phyloP scores from a whole-genome alignment of 2,113 vertebrate species.

The Corythaeola cristata region DNA sequence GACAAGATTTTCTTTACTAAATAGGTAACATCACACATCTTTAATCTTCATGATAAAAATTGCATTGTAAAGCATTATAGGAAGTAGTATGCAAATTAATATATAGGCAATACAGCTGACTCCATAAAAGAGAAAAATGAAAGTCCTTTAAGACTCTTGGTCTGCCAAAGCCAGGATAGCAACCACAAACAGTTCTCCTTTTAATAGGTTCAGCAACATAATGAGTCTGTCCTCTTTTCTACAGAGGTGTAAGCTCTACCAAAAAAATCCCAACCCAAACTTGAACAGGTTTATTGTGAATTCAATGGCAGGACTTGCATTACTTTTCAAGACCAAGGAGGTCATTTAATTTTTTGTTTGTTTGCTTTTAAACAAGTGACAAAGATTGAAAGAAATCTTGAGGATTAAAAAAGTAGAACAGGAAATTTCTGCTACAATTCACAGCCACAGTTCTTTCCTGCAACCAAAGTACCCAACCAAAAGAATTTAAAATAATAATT shows the following conservation, averaged over 20 bases:
- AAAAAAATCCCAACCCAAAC: neutral
- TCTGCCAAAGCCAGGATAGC: constrained; percentile 11
- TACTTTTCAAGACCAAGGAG: constrained; percentile 17
- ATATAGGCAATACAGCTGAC: constrained; percentile 66
- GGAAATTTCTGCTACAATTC: constrained; percentile 12
- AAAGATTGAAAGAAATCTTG: neutral
- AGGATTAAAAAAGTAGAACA: constrained; percentile 4
- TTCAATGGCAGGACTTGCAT: constrained; percentile 25
- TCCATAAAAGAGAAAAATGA: neutral
- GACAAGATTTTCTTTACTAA: neutral
- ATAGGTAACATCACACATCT: constrained; percentile 3
- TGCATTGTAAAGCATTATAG: constrained; percentile 54
- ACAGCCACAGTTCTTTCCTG: constrained; percentile 31
- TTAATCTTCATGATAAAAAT: constrained; percentile 17
- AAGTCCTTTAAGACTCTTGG: neutral
- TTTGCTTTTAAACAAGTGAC: constrained; percentile 20
- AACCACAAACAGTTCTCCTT: neutral
- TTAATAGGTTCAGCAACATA: neutral
- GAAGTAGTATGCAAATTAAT: constrained; percentile 69
- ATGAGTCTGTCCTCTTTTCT: constrained; percentile 2
- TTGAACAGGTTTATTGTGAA: constrained; percentile 22
- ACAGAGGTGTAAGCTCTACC: neutral
- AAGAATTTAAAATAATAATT: neutral
- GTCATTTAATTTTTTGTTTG: neutral
- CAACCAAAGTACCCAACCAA: constrained; percentile 10